Percentiles rank a stretch among this genome's conserved stretches.
Evolutionary conservation across 2,113 vertebrate genomes (phyloP).

Genomic region (Hiodon tergisus): DNA sequence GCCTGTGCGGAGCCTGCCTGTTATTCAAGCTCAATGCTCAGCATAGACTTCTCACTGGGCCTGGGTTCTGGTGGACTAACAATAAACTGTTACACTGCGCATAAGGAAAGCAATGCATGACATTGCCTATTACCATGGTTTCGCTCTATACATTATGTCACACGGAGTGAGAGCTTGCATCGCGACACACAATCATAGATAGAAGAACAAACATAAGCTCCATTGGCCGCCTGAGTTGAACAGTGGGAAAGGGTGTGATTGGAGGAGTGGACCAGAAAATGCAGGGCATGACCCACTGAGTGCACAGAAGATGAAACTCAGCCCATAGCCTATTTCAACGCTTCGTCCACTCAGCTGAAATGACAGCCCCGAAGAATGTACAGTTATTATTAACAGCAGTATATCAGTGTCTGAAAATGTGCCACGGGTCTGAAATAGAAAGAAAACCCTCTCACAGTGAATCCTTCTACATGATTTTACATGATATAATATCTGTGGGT

Average conservation of each 20-base stretch:
- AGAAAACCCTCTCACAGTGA: background rate
- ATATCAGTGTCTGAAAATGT: background rate
- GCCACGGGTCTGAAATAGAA: background rate
- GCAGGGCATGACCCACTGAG: background rate
- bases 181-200: background rate
- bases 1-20: background rate
- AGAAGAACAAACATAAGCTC: background rate
- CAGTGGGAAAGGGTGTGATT: background rate
- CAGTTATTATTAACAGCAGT: constrained; percentile 13
- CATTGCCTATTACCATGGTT: too few relatives aligned
- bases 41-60: background rate
- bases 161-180: background rate
- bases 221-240: background rate
- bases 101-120: too few relatives aligned
- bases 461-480: background rate
- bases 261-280: background rate
- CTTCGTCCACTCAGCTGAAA: constrained; percentile 8
- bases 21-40: background rate
- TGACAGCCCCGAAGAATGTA: background rate
- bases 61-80: background rate
- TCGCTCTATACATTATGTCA: too few relatives aligned
- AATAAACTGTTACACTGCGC: background rate
- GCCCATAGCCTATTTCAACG: constrained; percentile 8
- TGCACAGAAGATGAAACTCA: background rate
- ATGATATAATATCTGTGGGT: background rate